These are phyloP conservation scores for Myotis yumanensis DNA, from an alignment of 2,113 vertebrate species.

Conservation along the genomic window DNA sequence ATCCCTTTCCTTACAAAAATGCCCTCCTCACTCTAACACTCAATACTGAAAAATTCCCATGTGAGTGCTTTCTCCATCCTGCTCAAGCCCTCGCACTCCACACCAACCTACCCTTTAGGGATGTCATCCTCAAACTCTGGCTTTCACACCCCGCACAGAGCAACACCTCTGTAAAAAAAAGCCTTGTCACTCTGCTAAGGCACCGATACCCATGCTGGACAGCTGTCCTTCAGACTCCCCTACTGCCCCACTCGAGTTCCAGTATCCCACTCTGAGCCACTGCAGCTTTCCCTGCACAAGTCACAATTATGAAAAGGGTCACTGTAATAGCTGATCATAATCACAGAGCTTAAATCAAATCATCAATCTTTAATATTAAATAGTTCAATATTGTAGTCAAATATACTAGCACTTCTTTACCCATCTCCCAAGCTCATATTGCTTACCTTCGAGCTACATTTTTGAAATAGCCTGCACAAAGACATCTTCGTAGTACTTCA, in stretches of 20 bases:
- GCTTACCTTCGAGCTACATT: slow-evolving; percentile 94
- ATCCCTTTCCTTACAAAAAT: background rate
- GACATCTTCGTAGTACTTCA: slow-evolving; percentile 92
- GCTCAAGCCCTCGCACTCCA: background rate
- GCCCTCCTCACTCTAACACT: background rate
- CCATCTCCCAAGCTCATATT: background rate
- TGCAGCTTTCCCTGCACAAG: background rate
- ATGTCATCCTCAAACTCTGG: background rate
- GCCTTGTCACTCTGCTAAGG: background rate
- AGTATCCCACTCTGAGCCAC: background rate
- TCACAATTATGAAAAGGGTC: slow-evolving; percentile 28
- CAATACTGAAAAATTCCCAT: background rate
- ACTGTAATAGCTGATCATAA: background rate
- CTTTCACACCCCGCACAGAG: background rate
- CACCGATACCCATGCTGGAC: background rate
- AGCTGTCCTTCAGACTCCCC: background rate
- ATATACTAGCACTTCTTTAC: background rate
- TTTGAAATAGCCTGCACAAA: slow-evolving; percentile 95
- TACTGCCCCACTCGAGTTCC: background rate
- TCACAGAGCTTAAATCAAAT: slow-evolving; percentile 12
- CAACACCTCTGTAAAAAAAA: slow-evolving; percentile 11
- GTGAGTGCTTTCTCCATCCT: background rate
- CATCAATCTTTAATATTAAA: slow-evolving; percentile 26
- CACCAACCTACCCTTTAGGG: background rate
- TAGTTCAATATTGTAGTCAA: slow-evolving; percentile 15